Evolutionary conservation across 2,113 vertebrate genomes (phyloP), one percentile per base, ranked within the genome.

Genomic region (Pao palembangensis): DNA sequence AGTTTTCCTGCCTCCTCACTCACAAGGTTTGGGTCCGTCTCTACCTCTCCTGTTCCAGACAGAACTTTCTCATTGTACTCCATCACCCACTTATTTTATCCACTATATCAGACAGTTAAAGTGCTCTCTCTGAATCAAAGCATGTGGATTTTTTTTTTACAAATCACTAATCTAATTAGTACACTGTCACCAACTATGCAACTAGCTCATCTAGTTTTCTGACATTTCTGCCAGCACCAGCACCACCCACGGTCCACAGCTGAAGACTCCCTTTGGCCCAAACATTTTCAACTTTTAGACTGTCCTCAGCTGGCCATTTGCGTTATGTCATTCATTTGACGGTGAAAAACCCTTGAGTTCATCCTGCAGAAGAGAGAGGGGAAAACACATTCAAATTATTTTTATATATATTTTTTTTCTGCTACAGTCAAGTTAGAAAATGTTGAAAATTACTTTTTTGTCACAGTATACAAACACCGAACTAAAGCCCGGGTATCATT

Each of bases 1-100:
- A 92, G 81, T 51, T 90, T 91, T 41, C 91, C 91, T 1, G 91
- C 91, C 47, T 92, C 91, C 59, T 92, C 91, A 61, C 91, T 92
- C 58, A 92, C 91, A 31, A 91, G 90, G 65, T 91, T 81, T 41
- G 89, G 91, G 63, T 92, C 91, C 58, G 86, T 64, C 46, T 92
- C 90, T 69, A 88, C 48, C 66, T 92, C 90, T 47, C 83, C 90
- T 0, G 73, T 44, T 42, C 73, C 87, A 73, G 87, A 87, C 17
- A 92, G 55, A 25, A 86, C 71, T 51, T 71, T 79, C 69, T 92
- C 91, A 19, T 80, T 80, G 78, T 47, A 90, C 71, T 92, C 90
- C 90, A 92, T 92, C 52, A 18, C 17, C 3, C 28, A 19, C 44
- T 54, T 44, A 31, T 62, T 51, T 10, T 44, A 44, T 51, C 6